phyloP scores from a whole-genome alignment of 2,888 invertebrate species.

The Gymnocheta viridis region DNA sequence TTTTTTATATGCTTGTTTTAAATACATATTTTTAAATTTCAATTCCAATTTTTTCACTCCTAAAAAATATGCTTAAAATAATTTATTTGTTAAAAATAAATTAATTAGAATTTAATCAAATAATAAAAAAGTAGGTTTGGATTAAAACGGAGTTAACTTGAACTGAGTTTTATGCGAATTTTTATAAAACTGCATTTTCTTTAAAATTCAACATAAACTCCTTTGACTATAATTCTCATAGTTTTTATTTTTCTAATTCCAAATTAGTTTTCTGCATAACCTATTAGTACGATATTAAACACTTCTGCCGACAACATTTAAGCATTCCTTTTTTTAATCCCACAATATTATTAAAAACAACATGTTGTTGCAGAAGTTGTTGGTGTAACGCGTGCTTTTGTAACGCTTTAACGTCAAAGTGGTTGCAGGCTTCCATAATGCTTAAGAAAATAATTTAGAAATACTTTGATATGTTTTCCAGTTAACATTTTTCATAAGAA shows the following conservation, averaged over 20 bases:
- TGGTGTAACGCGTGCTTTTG: constrained; percentile 26
- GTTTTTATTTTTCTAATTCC: background rate
- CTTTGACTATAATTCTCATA: too few relatives aligned
- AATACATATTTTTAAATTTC: too few relatives aligned
- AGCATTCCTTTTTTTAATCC: background rate
- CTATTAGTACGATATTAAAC: background rate
- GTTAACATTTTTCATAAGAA: constrained; percentile 37
- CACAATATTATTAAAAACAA: background rate
- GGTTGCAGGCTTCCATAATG: background rate
- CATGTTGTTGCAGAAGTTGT: background rate
- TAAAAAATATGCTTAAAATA: too few relatives aligned
- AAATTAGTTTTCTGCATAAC: background rate
- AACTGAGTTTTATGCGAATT: too few relatives aligned
- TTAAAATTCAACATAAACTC: too few relatives aligned
- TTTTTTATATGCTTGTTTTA: too few relatives aligned
- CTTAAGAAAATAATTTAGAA: constrained; percentile 28
- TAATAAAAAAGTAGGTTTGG: too few relatives aligned
- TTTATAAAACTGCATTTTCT: too few relatives aligned
- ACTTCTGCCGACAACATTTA: background rate
- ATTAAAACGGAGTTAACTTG: too few relatives aligned
- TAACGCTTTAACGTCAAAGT: background rate
- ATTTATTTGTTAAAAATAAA: too few relatives aligned
- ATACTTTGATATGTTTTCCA: constrained; percentile 45
- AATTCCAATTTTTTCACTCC: too few relatives aligned
- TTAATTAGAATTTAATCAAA: too few relatives aligned